Conservation (phyloP, 2,113 vertebrate genomes). For the Megaleporinus macrocephalus region DNA sequence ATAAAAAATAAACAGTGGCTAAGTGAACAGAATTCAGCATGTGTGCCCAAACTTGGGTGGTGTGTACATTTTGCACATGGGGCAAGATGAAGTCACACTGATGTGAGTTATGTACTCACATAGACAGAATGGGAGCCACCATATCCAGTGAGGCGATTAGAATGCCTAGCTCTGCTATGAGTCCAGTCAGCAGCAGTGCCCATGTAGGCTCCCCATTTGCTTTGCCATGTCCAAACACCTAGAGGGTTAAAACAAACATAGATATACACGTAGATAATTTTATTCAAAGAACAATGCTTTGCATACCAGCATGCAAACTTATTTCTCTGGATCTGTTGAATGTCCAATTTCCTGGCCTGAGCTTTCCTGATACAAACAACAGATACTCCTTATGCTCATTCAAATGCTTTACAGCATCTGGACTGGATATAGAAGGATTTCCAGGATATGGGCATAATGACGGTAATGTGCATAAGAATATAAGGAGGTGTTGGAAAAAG, state of each 20-base stretch:
- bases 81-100: no score
- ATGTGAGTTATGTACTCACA: no score
- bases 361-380: slow-evolving; percentile 9
- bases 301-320: slow-evolving; percentile 58
- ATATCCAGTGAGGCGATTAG: slow-evolving; percentile 98
- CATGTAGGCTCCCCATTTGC: slow-evolving; percentile 94
- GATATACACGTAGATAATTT: background rate
- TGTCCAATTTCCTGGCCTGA: slow-evolving; percentile 27
- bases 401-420: background rate
- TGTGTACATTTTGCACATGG: background rate
- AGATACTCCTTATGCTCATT: background rate
- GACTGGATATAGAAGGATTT: background rate
- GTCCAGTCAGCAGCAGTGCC: slow-evolving; percentile 92
- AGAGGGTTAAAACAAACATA: slow-evolving; percentile 9
- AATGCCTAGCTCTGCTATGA: slow-evolving; percentile 96
- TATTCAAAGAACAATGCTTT: slow-evolving; percentile 12
- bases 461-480: no score
- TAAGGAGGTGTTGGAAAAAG: background rate
- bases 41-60: background rate
- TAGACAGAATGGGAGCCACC: slow-evolving; percentile 99
- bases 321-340: slow-evolving; percentile 1
- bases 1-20: background rate
- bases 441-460: background rate
- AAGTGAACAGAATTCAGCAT: background rate
- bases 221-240: slow-evolving; percentile 97